A percentile compares a stretch with the other conserved stretches of the same genome.
These are phyloP conservation scores for Pagetopsis macropterus DNA, from an alignment of 2,797 vertebrate genomes.

Conservation along the genomic window DNA sequence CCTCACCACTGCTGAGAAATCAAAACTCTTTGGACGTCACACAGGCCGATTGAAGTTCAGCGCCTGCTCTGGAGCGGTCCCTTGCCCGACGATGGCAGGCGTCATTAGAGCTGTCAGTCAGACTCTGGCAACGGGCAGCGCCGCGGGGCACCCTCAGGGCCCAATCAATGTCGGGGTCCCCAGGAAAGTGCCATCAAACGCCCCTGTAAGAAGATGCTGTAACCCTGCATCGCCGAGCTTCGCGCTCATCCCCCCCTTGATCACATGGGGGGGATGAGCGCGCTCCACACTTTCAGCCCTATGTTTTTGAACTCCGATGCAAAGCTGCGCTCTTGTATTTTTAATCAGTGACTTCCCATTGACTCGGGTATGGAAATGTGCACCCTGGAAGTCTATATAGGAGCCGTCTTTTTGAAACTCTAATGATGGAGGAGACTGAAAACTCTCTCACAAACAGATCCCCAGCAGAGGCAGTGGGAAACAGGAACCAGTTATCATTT, in stretches of 20 bases:
- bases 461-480: constrained; percentile 66
- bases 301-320: constrained; percentile 68
- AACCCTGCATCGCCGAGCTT: constrained; percentile 55
- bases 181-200: constrained; percentile 81
- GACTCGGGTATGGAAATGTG: constrained; percentile 63
- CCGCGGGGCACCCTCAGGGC: constrained; percentile 74
- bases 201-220: constrained; percentile 64
- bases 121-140: constrained; percentile 72
- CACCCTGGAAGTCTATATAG: constrained; percentile 55
- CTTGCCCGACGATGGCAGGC: constrained; percentile 74
- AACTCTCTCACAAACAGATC: constrained; percentile 58
- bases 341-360: constrained; percentile 75
- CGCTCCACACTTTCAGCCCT: constrained; percentile 56
- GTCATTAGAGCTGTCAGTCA: constrained; percentile 89
- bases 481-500: constrained; percentile 67
- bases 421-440: constrained; percentile 67
- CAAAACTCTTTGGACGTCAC: constrained; percentile 81
- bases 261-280: constrained; percentile 58
- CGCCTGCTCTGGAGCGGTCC: constrained; percentile 72
- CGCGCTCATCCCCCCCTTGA: constrained; percentile 70
- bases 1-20: constrained; percentile 68
- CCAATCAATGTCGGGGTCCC: constrained; percentile 84
- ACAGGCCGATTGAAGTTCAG: constrained; percentile 79
- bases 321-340: constrained; percentile 71
- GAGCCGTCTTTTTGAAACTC: constrained; percentile 45